phyloP scores from a whole-genome alignment of 2,797 vertebrate species.

The Lithobates pipiens region DNA sequence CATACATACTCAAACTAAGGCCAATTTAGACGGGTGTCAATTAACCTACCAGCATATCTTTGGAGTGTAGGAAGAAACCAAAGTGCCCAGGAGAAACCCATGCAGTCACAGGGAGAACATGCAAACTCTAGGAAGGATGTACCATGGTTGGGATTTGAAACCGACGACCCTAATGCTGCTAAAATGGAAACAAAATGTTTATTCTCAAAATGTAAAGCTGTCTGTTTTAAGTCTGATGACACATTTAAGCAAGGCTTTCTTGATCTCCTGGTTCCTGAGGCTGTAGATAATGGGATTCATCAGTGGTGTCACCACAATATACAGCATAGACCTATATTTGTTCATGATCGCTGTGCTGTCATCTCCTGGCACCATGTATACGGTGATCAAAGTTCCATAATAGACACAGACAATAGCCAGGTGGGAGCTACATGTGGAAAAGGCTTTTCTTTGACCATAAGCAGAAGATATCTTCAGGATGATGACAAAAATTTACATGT shows the following conservation, averaged over 20 bases:
- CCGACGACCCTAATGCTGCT: too few species aligned
- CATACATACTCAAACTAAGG: too few species aligned
- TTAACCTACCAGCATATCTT: too few species aligned
- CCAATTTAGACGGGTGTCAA: too few species aligned
- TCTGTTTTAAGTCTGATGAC: background rate
- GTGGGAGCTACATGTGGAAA: conserved; percentile 59
- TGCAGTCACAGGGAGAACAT: too few species aligned
- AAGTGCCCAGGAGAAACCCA: too few species aligned
- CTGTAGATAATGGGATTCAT: conserved; percentile 63
- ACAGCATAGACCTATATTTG: conserved; percentile 47
- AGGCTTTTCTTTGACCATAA: conserved; percentile 52
- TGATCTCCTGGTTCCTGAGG: conserved; percentile 61
- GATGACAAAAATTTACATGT: background rate
- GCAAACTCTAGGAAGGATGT: too few species aligned
- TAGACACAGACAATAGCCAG: conserved; percentile 46
- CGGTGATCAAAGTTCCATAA: conserved; percentile 53
- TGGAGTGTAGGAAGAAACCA: too few species aligned
- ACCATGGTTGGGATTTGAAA: too few species aligned
- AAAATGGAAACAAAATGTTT: too few species aligned
- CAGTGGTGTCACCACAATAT: conserved; percentile 59
- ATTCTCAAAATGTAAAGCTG: too few species aligned
- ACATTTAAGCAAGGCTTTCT: background rate
- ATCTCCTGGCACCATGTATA: conserved; percentile 45
- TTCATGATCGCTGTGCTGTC: conserved; percentile 17
- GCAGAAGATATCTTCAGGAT: background rate